Conservation (phyloP, 1,140 invertebrate genomes). For the Liolophura sinensis region DNA sequence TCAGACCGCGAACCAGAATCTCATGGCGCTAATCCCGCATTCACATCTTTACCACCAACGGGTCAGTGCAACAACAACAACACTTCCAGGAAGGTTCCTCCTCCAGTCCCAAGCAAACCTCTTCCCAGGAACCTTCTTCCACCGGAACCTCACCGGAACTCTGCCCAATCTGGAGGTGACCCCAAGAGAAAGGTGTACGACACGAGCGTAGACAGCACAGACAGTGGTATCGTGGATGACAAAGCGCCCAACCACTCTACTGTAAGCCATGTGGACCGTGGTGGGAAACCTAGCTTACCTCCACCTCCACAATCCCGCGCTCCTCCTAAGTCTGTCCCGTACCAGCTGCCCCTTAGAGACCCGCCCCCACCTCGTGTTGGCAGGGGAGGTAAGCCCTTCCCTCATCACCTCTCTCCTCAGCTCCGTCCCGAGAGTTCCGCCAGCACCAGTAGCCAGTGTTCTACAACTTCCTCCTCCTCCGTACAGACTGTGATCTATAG, state of each 20-base stretch:
- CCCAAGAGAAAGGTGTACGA: slow-evolving; percentile 10
- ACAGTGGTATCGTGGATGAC: neutral
- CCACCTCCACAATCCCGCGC: too few relatives aligned
- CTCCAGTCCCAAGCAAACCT: slow-evolving; percentile 13
- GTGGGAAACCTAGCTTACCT: too few relatives aligned
- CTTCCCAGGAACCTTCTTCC: slow-evolving; percentile 19
- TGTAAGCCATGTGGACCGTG: too few relatives aligned
- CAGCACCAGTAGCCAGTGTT: slow-evolving; percentile 46
- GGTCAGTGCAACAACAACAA: slow-evolving; percentile 4
- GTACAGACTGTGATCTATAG: slow-evolving; percentile 41
- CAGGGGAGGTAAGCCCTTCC: too few relatives aligned
- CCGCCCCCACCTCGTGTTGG: too few relatives aligned
- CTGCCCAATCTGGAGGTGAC: slow-evolving; percentile 20
- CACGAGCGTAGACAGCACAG: slow-evolving; percentile 5
- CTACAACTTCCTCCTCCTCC: slow-evolving; percentile 47
- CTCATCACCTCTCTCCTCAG: too few relatives aligned
- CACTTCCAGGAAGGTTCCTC: slow-evolving; percentile 22
- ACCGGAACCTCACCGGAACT: slow-evolving; percentile 8
- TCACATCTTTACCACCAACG: slow-evolving; percentile 10
- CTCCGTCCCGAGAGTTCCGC: slow-evolving; percentile 42
- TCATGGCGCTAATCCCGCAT: slow-evolving; percentile 8
- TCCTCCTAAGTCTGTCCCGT: too few relatives aligned
- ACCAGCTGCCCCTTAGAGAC: too few relatives aligned
- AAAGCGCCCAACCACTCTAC: too few relatives aligned
- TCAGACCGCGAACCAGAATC: neutral